Percentiles rank a stretch among this genome's conserved stretches.
Conservation (phyloP, 1,140 invertebrate species). For the Orius laevigatus region DNA sequence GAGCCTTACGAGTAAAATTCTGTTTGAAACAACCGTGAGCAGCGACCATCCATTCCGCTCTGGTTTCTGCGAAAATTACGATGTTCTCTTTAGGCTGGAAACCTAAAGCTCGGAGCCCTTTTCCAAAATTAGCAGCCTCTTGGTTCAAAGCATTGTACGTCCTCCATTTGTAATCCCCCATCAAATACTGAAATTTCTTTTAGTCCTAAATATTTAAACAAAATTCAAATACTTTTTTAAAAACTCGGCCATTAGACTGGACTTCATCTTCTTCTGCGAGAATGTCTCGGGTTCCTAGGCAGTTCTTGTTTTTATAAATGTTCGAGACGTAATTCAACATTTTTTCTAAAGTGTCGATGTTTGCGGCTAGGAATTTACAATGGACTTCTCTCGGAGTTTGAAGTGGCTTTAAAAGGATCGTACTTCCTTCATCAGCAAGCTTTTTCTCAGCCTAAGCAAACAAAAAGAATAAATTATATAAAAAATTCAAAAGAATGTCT, state of each 20-base stretch:
- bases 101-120: constrained; percentile 51
- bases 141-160: constrained; percentile 64
- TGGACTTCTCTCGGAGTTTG: constrained; percentile 46
- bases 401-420: too few species aligned
- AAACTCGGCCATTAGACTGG: constrained; percentile 83
- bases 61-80: constrained; percentile 91
- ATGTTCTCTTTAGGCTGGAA: constrained; percentile 52
- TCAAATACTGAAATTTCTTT: constrained; percentile 48
- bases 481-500: too few species aligned
- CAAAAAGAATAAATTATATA: too few species aligned
- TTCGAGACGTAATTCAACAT: constrained; percentile 62
- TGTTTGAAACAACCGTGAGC: constrained; percentile 88
- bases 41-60: constrained; percentile 92
- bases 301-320: constrained; percentile 52
- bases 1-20: constrained; percentile 54
- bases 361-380: constrained; percentile 48
- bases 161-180: constrained; percentile 88
- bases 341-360: constrained; percentile 74
- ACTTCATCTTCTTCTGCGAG: constrained; percentile 84
- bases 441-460: too few species aligned
- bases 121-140: constrained; percentile 57
- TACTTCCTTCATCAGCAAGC: too few species aligned
- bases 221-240: constrained; percentile 66
- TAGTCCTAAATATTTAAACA: not conserved
- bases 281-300: constrained; percentile 80